These are phyloP conservation scores for Drosophila carrolli DNA, from an alignment of 1,140 invertebrate genomes.

Conservation along the genomic window DNA sequence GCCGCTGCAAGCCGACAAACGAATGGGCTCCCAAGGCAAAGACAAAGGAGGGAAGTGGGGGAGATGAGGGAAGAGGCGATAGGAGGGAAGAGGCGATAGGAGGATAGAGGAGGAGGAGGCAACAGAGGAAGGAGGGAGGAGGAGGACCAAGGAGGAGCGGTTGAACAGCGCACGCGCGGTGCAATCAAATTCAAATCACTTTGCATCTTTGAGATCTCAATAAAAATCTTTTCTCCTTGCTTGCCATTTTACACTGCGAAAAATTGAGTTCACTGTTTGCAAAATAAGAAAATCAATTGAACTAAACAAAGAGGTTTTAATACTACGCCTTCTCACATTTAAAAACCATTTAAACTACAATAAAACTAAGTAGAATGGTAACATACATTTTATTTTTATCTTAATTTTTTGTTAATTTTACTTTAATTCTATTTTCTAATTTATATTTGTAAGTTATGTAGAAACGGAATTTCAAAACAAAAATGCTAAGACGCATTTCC, in stretches of 20 bases:
- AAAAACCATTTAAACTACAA: too few species aligned
- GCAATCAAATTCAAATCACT: slow-evolving; percentile 83
- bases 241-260: slow-evolving; percentile 1
- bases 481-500: too few species aligned
- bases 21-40: slow-evolving; percentile 27
- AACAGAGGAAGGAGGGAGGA: neutral
- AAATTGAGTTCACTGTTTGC: neutral
- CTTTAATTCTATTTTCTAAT: too few species aligned
- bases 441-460: too few species aligned
- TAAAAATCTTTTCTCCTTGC: slow-evolving; percentile 63
- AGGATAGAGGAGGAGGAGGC: slow-evolving; percentile 1
- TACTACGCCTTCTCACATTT: too few species aligned
- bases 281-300: too few species aligned
- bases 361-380: too few species aligned
- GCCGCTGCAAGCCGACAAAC: slow-evolving; percentile 30
- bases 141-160: slow-evolving; percentile 3
- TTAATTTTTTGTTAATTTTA: too few species aligned
- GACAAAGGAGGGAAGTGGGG: slow-evolving; percentile 16
- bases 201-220: slow-evolving; percentile 83
- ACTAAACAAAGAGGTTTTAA: too few species aligned
- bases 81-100: neutral
- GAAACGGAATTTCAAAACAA: too few species aligned
- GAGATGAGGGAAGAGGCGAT: neutral
- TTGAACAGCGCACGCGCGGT: slow-evolving; percentile 66
- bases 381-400: too few species aligned